phyloP scores from a whole-genome alignment of 2,113 vertebrate species.

The Notothenia rossii region DNA sequence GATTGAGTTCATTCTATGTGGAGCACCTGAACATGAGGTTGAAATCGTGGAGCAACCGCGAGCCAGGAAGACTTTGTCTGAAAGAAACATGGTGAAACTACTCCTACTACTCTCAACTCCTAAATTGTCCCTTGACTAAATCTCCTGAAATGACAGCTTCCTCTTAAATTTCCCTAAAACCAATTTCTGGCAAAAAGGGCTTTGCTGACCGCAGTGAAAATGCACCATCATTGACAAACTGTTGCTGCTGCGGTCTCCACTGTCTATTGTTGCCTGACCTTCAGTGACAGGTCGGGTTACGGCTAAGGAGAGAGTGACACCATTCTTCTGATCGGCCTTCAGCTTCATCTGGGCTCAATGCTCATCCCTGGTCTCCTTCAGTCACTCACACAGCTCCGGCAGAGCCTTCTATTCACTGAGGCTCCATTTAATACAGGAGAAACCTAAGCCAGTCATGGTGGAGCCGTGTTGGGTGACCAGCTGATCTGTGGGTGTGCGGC shows the following conservation, averaged over 20 bases:
- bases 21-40: background rate
- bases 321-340: slow-evolving; percentile 78
- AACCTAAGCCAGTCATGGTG: slow-evolving; percentile 80
- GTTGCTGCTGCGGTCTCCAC: slow-evolving; percentile 14
- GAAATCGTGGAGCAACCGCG: background rate
- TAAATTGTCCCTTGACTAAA: background rate
- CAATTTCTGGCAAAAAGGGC: background rate
- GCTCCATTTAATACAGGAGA: slow-evolving; percentile 82
- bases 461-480: slow-evolving; percentile 76
- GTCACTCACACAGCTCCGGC: slow-evolving; percentile 68
- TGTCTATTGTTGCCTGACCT: slow-evolving; percentile 68
- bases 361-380: slow-evolving; percentile 77
- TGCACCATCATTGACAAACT: slow-evolving; percentile 8
- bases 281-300: slow-evolving; percentile 78
- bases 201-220: slow-evolving; percentile 1
- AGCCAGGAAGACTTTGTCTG: slow-evolving; percentile 5
- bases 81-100: background rate
- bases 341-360: slow-evolving; percentile 68
- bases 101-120: background rate
- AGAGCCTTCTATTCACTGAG: slow-evolving; percentile 76
- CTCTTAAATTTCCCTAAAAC: background rate
- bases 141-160: background rate
- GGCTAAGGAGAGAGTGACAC: slow-evolving; percentile 77
- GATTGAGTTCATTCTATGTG: too few relatives aligned
- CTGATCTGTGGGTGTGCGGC: slow-evolving; percentile 48